A percentile compares a stretch with the other conserved stretches of the same genome.
Conservation (phyloP, 2,888 invertebrate genomes). For the Mycogona germanica region DNA sequence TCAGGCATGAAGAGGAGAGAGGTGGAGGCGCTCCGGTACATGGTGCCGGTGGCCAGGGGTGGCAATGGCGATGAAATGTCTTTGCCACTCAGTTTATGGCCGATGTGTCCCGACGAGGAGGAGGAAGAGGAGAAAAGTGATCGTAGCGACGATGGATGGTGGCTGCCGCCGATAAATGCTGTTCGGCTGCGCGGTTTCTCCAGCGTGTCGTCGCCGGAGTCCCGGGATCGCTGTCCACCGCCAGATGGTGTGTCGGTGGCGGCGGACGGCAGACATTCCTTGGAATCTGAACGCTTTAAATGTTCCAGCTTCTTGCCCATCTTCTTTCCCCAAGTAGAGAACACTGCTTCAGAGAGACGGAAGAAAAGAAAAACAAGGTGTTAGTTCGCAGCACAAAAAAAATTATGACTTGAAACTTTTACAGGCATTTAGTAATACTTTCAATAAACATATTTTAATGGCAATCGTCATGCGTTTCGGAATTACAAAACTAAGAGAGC, state of each 20-base stretch:
- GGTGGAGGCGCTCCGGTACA: background rate
- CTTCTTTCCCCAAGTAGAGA: slow-evolving; percentile 60
- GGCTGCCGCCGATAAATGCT: background rate
- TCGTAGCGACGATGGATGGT: background rate
- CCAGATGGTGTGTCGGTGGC: too few relatives aligned
- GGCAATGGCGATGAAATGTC: slow-evolving; percentile 1
- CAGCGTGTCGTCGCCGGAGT: background rate
- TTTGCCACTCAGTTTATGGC: too few relatives aligned
- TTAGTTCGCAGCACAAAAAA: too few relatives aligned
- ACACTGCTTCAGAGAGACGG: slow-evolving; percentile 40
- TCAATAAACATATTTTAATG: too few relatives aligned
- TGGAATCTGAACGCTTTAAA: slow-evolving; percentile 51
- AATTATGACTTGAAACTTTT: too few relatives aligned
- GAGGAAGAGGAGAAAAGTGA: background rate
- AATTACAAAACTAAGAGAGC: too few relatives aligned
- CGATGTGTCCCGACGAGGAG: too few relatives aligned
- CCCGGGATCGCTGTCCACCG: background rate
- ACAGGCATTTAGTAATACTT: too few relatives aligned
- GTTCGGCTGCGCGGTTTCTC: background rate
- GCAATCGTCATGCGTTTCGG: too few relatives aligned
- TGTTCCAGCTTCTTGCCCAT: slow-evolving; percentile 66
- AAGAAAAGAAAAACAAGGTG: too few relatives aligned
- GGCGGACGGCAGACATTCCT: slow-evolving; percentile 26
- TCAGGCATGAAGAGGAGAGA: background rate
- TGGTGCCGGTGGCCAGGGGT: slow-evolving; percentile 11